These are phyloP conservation scores for Aphelenchoides fujianensis DNA, from an alignment of 1,140 invertebrate species.

Conservation along the genomic window DNA sequence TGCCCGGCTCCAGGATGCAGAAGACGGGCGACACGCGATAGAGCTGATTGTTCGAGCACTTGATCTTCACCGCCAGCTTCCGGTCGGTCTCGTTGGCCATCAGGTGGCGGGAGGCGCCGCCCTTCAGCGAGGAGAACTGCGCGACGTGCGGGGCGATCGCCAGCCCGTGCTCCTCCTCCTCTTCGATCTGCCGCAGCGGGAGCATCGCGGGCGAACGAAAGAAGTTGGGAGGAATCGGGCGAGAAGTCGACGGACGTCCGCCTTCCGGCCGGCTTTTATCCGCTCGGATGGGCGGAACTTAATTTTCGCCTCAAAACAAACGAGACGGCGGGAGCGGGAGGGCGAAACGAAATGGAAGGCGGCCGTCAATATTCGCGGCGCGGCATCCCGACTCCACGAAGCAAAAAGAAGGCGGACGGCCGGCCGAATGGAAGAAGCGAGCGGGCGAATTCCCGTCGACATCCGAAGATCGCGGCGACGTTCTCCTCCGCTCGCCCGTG, in stretches of 20 bases:
- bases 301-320: not conserved
- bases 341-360: not conserved
- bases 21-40: conserved; percentile 30
- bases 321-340: not conserved
- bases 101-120: conserved; percentile 29
- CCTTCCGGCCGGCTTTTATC: not conserved
- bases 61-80: conserved; percentile 28
- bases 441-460: too few relatives aligned
- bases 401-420: too few relatives aligned
- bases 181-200: conserved; percentile 17
- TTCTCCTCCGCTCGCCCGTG: too few relatives aligned
- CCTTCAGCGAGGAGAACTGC: conserved; percentile 16
- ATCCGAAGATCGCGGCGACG: too few relatives aligned
- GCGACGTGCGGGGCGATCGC: conserved; percentile 24
- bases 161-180: conserved; percentile 27
- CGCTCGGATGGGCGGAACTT: not conserved
- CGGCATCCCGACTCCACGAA: not conserved
- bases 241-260: not conserved
- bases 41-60: conserved; percentile 28
- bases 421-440: too few relatives aligned
- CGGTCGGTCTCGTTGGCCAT: conserved; percentile 29
- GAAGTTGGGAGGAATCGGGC: not conserved
- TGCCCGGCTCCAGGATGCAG: conserved; percentile 20
- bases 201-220: conserved; percentile 3
- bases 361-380: not conserved